phyloP scores from a whole-genome alignment of 1,140 invertebrate genomes.

The Copidosoma floridanum region DNA sequence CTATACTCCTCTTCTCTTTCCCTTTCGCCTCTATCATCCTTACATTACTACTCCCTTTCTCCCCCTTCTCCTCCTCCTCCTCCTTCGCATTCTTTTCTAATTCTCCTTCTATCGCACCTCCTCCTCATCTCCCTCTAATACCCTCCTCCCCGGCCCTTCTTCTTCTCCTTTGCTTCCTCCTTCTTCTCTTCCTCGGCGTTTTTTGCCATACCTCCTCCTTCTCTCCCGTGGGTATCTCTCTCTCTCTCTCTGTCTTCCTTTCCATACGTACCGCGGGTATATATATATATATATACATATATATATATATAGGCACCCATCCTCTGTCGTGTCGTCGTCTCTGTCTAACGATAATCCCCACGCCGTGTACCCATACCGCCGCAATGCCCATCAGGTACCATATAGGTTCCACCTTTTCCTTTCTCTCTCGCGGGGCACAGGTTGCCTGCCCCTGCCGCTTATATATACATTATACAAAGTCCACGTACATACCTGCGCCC shows the following conservation, averaged over 20 bases:
- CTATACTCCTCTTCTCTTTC: neutral
- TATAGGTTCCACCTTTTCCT: slow-evolving; percentile 18
- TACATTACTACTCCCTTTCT: slow-evolving; percentile 30
- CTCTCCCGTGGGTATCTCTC: slow-evolving; percentile 23
- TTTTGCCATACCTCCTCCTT: slow-evolving; percentile 26
- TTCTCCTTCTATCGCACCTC: slow-evolving; percentile 11
- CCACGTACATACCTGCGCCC: no score
- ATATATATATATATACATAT: no score
- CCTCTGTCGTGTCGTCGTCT: no score
- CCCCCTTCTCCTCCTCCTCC: slow-evolving; percentile 22
- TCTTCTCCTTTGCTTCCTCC: slow-evolving; percentile 31
- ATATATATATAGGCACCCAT: neutral
- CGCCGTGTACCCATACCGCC: no score
- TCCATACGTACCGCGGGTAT: slow-evolving; percentile 9
- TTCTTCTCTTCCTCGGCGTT: neutral
- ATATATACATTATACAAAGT: no score
- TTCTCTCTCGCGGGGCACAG: slow-evolving; percentile 11
- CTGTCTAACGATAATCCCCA: no score
- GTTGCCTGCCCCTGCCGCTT: no score
- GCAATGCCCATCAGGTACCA: no score
- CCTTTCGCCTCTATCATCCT: slow-evolving; percentile 23
- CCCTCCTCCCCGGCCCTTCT: slow-evolving; percentile 24
- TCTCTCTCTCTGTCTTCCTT: neutral
- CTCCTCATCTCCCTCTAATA: neutral
- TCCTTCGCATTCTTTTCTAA: slow-evolving; percentile 24